A percentile compares a stretch with the other conserved stretches of the same genome.
Conservation (phyloP, 37 sponge, comb jelly and placozoan species). For the Tethya wilhelma region DNA sequence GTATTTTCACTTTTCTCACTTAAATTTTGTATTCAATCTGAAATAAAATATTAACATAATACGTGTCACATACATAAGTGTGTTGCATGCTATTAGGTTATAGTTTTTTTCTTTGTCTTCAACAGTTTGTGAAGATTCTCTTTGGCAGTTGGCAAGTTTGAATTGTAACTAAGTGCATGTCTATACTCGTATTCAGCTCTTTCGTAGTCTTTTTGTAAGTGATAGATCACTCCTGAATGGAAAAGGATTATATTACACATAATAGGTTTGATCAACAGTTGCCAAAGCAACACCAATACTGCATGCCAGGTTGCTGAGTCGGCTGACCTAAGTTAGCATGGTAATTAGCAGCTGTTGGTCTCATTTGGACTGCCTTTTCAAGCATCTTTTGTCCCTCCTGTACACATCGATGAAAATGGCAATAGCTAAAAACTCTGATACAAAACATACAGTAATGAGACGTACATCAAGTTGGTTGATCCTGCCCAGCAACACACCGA, state of each 20-base stretch:
- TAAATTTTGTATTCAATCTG: no score
- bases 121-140: slow-evolving; percentile 48
- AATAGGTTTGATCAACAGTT: no score
- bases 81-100: no score
- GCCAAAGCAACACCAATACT: neutral
- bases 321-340: slow-evolving; percentile 71
- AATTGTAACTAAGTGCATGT: slow-evolving; percentile 34
- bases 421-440: neutral
- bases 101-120: neutral
- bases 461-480: slow-evolving; percentile 31
- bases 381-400: slow-evolving; percentile 65
- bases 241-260: no score
- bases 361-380: slow-evolving; percentile 38
- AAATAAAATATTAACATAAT: no score
- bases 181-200: slow-evolving; percentile 42
- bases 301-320: neutral
- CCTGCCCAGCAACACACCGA: slow-evolving; percentile 70
- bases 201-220: slow-evolving; percentile 37
- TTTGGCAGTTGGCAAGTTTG: slow-evolving; percentile 19
- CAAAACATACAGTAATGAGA: neutral
- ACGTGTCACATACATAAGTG: no score
- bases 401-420: neutral
- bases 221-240: slow-evolving; percentile 59
- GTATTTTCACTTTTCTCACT: no score
- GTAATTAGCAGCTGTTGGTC: slow-evolving; percentile 42